Evolutionary conservation across 2,888 invertebrate genomes (phyloP).

Genomic region (Cataglyphis albicans): DNA sequence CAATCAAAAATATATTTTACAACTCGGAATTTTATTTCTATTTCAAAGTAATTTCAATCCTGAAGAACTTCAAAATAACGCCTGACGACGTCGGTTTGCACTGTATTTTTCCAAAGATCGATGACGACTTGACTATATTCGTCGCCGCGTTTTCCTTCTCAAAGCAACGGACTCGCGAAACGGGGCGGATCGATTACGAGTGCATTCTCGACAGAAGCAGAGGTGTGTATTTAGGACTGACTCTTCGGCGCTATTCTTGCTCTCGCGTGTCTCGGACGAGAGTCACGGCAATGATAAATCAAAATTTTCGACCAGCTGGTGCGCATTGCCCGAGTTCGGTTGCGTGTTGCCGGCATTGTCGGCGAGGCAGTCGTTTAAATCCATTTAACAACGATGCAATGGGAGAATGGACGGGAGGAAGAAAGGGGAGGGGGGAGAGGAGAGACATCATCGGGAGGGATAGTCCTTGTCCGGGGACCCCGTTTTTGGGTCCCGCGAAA

Average conservation of each 20-base stretch:
- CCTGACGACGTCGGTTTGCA: background rate
- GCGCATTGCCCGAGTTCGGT: slow-evolving; percentile 62
- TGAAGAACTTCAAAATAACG: background rate
- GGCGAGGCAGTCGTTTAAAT: slow-evolving; percentile 75
- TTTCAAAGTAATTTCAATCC: background rate
- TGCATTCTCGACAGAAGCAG: slow-evolving; percentile 34
- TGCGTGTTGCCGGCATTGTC: slow-evolving; percentile 75
- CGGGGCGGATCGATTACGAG: slow-evolving; percentile 38
- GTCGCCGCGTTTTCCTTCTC: slow-evolving; percentile 10
- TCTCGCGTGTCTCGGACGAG: slow-evolving; percentile 52
- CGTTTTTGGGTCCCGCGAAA: slow-evolving; percentile 61
- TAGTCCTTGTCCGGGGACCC: slow-evolving; percentile 49
- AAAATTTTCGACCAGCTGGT: slow-evolving; percentile 73
- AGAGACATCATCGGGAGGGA: slow-evolving; percentile 52
- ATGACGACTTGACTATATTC: background rate
- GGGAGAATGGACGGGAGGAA: slow-evolving; percentile 26
- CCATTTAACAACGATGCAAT: slow-evolving; percentile 74
- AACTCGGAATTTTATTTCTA: background rate
- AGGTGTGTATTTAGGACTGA: slow-evolving; percentile 70
- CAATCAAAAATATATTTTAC: background rate
- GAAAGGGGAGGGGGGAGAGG: background rate
- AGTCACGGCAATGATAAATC: slow-evolving; percentile 73
- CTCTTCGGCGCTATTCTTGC: slow-evolving; percentile 23
- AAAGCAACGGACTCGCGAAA: slow-evolving; percentile 23
- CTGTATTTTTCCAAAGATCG: background rate